A percentile compares a stretch with the other conserved stretches of the same genome.
Conservation (phyloP, 2,113 vertebrate genomes). For the Pipra filicauda region DNA sequence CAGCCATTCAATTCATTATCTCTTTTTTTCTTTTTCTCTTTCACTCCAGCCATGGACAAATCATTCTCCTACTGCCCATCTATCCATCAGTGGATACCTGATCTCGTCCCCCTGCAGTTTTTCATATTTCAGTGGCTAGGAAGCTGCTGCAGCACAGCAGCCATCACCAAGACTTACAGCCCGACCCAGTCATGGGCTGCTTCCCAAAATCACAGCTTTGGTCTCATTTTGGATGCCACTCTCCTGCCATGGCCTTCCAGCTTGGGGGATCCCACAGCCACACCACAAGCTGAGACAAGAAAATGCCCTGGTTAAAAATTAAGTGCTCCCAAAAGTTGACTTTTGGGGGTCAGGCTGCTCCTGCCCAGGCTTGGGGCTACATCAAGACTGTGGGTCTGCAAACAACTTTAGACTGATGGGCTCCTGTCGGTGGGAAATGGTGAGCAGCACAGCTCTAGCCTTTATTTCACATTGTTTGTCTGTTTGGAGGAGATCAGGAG, state of each 20-base stretch:
- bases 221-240: not conserved
- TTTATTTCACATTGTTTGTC: not conserved
- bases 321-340: not conserved
- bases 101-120: not conserved
- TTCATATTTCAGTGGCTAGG: not conserved
- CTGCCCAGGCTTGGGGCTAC: not conserved
- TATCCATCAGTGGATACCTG: not conserved
- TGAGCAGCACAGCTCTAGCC: not conserved
- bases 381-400: not conserved
- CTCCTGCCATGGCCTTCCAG: fast-evolving
- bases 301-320: not conserved
- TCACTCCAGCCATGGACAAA: not conserved
- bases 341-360: not conserved
- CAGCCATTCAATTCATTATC: not conserved
- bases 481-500: not conserved
- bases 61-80: not conserved
- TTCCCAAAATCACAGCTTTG: not conserved
- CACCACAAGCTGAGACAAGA: not conserved
- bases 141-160: not conserved
- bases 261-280: fast-evolving
- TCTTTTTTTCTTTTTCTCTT: not conserved
- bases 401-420: not conserved
- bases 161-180: not conserved
- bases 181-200: not conserved
- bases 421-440: not conserved